phyloP scores from a whole-genome alignment of 2,113 vertebrate species.

The Callorhinus ursinus region DNA sequence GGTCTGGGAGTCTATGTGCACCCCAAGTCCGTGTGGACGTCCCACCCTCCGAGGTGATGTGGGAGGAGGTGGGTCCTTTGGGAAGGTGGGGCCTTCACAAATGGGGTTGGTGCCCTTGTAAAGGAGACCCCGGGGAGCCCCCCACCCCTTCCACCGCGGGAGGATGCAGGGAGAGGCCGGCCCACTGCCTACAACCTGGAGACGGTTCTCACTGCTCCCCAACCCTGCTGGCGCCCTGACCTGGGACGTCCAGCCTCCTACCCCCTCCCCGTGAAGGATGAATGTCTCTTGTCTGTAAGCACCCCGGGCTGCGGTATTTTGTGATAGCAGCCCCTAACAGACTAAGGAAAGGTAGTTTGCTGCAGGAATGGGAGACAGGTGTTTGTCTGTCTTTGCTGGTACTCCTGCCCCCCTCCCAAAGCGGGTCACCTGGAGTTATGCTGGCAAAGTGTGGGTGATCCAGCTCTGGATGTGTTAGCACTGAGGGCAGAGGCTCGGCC shows the following conservation, averaged over 20 bases:
- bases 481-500: fast-evolving
- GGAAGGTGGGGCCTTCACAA: not conserved
- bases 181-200: fast-evolving
- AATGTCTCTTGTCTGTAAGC: not conserved
- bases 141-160: not conserved
- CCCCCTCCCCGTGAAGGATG: fast-evolving
- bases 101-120: not conserved
- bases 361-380: not conserved
- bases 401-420: not conserved
- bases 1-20: not conserved
- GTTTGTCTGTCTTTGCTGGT: not conserved
- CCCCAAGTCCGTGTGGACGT: not conserved
- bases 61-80: not conserved
- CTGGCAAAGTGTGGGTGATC: not conserved
- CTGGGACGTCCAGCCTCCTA: not conserved
- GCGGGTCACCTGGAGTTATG: fast-evolving
- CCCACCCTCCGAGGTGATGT: too few species aligned
- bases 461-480: not conserved
- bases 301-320: not conserved
- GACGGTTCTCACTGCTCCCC: too few species aligned
- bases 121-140: not conserved
- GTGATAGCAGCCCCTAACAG: too few species aligned
- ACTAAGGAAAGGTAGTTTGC: not conserved
- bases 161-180: fast-evolving
- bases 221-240: fast-evolving